Percentiles rank a stretch among this genome's conserved stretches.
Conservation (phyloP, 23 tunicate species). For the Phallusia fumigata region DNA sequence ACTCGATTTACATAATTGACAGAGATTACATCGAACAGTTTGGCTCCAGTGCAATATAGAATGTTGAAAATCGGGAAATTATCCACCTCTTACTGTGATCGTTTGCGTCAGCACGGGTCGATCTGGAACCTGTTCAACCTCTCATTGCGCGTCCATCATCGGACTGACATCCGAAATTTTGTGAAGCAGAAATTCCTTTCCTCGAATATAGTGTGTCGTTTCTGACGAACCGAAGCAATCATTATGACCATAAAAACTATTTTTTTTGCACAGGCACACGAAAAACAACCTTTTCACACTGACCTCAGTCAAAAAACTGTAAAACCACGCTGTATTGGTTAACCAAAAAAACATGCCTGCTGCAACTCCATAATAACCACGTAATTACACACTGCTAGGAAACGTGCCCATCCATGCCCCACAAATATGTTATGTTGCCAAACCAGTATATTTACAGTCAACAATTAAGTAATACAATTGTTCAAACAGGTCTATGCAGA, state of each 20-base stretch:
- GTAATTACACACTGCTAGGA: too few species aligned
- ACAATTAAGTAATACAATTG: not conserved
- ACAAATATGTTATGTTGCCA: too few species aligned
- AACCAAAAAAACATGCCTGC: too few species aligned
- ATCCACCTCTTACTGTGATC: not conserved
- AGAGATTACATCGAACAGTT: not conserved
- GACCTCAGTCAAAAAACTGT: too few species aligned
- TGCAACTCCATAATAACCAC: too few species aligned
- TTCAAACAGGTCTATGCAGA: not conserved
- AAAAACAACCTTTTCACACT: too few species aligned
- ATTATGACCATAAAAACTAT: not conserved
- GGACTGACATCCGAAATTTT: not conserved
- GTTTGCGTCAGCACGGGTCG: not conserved
- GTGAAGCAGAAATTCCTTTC: not conserved
- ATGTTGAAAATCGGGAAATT: not conserved
- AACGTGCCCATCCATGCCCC: too few species aligned
- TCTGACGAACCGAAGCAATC: not conserved
- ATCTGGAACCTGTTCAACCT: constrained; percentile 2
- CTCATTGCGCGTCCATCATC: not conserved
- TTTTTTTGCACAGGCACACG: not conserved
- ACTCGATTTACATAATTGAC: not conserved
- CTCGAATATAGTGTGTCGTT: not conserved
- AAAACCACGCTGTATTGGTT: too few species aligned
- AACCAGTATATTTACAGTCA: too few species aligned
- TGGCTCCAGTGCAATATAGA: not conserved